Evolutionary conservation across 1,140 invertebrate species (phyloP).

Genomic region (Brachionus koreanus): DNA sequence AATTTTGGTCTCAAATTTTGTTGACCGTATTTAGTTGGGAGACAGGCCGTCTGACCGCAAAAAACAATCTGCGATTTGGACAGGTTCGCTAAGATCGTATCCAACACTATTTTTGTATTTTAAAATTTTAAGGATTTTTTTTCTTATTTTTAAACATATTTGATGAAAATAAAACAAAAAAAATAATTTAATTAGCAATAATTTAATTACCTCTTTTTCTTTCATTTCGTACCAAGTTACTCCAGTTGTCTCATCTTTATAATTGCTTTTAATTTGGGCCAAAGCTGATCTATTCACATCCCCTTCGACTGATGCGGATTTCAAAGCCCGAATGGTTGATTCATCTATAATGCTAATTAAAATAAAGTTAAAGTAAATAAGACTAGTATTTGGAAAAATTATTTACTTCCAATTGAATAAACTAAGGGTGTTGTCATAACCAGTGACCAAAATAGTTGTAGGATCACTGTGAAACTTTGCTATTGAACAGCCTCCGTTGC

Average conservation of each 20-base stretch:
- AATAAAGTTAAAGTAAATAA: background rate
- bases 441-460: background rate
- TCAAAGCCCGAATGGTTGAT: background rate
- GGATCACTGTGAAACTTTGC: background rate
- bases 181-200: too few species aligned
- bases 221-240: constrained; percentile 24
- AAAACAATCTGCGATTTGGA: too few species aligned
- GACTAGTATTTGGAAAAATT: background rate
- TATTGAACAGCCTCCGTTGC: constrained; percentile 1
- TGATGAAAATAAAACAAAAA: too few species aligned
- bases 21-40: too few species aligned
- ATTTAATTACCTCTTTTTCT: constrained; percentile 35
- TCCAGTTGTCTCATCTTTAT: background rate
- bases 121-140: too few species aligned
- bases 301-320: background rate
- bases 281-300: background rate
- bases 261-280: background rate
- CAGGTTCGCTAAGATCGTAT: too few species aligned
- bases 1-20: too few species aligned
- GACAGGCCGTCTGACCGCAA: too few species aligned
- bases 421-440: constrained; percentile 1
- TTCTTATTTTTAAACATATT: too few species aligned
- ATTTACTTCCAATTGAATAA: background rate
- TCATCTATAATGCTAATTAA: background rate
- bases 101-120: too few species aligned